Base-by-base conservation (phyloP, 2,888 invertebrate genomes). In the Notocelia uddmanniana region DNA sequence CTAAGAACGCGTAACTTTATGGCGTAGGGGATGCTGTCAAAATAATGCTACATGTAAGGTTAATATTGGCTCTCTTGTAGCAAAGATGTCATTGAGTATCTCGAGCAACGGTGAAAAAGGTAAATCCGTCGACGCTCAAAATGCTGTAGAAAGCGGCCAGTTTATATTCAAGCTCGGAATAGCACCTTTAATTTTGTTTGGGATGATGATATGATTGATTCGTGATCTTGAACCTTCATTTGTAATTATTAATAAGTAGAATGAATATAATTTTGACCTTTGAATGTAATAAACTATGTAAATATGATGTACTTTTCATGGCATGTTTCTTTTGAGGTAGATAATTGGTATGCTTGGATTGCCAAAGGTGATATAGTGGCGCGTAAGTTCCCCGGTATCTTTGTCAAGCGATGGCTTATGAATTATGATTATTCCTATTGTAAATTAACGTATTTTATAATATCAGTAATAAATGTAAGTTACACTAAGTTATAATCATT, bases 381-480 rank as follows among this genome's bases (percentile, higher is more conserved):
- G 10, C 13, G 19, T 11, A 23, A 41, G 15, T 59, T 15, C 34
- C 72, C 48, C 59, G 18, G 21, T 62, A 6, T 62, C 62, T 72
- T 68, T 72, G 67, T 67, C 68, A 57, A 19, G 31, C 1, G 5
- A 15, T 41, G 52, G 59, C 21, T 58, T 59, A 70, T 26, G n/a
- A n/a, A 18, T 58, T 59, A 70, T 26, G n/a, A n/a, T 63, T 63
- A 67, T 58, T 62, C 55, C 62, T 66, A 67, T 57, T 72, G 72
- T 72, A 72, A 72, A 67, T 60, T 71, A 60, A 59, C 66, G 60
- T 71, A 67, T 60, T 71, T 67, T 71, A 59, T 71, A 71, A 71
- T 67, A 54, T 64, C 52, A 71, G 41, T 60, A 66, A 54, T 31
- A 54, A 68, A 54, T 48, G 59, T 71, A 45, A 71, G 66, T 66